These are phyloP conservation scores for Temnothorax ravouxi DNA, from an alignment of 2,888 invertebrate species.

Conservation along the genomic window DNA sequence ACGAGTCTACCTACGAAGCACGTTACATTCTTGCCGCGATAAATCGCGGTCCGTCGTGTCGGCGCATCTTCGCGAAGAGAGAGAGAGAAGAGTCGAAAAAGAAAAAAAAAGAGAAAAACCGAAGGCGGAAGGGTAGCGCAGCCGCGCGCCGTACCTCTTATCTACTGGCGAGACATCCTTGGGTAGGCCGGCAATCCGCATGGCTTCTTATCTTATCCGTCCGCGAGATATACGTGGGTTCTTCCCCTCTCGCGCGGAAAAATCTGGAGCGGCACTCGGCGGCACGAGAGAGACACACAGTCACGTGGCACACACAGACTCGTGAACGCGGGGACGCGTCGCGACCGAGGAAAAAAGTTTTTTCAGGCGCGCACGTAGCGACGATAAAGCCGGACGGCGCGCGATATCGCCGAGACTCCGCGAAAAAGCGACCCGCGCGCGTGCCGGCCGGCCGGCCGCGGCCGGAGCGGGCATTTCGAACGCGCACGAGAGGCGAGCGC, in stretches of 20 bases:
- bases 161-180: conserved; percentile 38
- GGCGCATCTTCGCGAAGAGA: neutral
- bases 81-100: neutral
- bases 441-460: conserved; percentile 46
- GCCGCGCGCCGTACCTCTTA: conserved; percentile 40
- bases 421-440: conserved; percentile 66
- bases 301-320: neutral
- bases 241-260: neutral
- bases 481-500: conserved; percentile 16
- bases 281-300: neutral
- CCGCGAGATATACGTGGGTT: conserved; percentile 9
- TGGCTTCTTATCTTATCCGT: conserved; percentile 44
- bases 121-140: neutral
- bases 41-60: neutral
- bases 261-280: conserved; percentile 37
- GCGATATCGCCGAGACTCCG: conserved; percentile 60
- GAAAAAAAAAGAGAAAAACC: conserved; percentile 2
- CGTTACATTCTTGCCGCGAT: neutral
- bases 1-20: neutral
- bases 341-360: conserved; percentile 56
- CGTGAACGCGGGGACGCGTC: neutral
- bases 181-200: neutral
- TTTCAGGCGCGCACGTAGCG: conserved; percentile 52
- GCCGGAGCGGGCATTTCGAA: conserved; percentile 62
- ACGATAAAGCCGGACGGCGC: conserved; percentile 53